phyloP scores from a whole-genome alignment of 2,888 invertebrate genomes.

The Allacma fusca region DNA sequence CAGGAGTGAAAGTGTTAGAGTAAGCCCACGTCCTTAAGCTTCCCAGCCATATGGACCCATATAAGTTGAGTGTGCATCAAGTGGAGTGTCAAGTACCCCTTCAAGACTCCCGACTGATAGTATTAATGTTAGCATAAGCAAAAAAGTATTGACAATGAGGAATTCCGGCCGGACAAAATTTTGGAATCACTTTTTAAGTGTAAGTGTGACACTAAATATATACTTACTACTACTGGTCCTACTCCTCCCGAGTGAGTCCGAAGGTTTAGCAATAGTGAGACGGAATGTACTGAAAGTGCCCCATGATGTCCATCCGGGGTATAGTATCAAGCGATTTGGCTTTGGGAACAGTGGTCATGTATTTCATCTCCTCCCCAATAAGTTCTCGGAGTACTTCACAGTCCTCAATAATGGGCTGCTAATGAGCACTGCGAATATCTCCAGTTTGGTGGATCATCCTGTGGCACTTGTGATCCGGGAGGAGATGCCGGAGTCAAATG shows the following conservation, averaged over 20 bases:
- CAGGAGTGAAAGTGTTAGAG: too few relatives aligned
- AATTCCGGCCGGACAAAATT: neutral
- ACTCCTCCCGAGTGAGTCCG: neutral
- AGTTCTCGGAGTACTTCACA: constrained; percentile 84
- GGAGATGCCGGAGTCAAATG: constrained; percentile 75
- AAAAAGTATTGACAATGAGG: neutral
- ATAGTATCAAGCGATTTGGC: constrained; percentile 82
- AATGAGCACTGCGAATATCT: constrained; percentile 88
- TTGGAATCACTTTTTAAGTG: constrained; percentile 5
- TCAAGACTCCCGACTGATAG: neutral
- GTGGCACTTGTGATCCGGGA: constrained; percentile 83
- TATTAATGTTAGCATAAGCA: neutral
- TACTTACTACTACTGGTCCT: constrained; percentile 16
- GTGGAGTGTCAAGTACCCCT: too few relatives aligned
- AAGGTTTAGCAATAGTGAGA: constrained; percentile 58
- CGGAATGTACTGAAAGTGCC: constrained; percentile 73
- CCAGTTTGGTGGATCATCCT: constrained; percentile 80
- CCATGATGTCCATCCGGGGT: constrained; percentile 89
- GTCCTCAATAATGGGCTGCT: constrained; percentile 86
- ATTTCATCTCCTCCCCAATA: constrained; percentile 78
- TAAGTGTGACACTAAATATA: neutral
- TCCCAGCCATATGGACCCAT: too few relatives aligned
- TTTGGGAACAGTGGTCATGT: constrained; percentile 69
- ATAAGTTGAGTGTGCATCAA: too few relatives aligned
- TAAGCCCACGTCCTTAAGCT: too few relatives aligned